Conservation (phyloP, 2,797 vertebrate genomes). For the Myotis findleyi region DNA sequence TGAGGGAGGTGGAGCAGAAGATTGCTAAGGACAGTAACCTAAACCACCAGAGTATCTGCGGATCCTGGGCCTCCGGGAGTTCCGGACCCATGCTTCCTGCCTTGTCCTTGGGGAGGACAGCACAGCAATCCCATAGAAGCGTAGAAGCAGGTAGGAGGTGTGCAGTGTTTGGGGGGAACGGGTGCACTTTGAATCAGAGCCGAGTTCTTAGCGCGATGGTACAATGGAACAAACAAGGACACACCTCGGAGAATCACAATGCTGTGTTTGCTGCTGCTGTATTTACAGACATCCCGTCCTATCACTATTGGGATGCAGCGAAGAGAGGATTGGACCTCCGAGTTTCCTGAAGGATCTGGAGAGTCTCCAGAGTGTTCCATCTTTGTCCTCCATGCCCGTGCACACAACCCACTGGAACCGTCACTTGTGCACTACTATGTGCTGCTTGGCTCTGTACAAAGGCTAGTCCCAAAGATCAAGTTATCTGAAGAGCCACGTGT, state of each 20-base stretch:
- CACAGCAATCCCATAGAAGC: slow-evolving; percentile 92
- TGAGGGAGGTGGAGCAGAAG: slow-evolving; percentile 96
- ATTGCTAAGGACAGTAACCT: slow-evolving; percentile 91
- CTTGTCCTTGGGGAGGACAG: slow-evolving; percentile 95
- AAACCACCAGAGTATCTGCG: slow-evolving; percentile 97
- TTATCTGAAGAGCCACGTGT: no score
- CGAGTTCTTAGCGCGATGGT: slow-evolving; percentile 95
- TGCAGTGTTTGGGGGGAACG: slow-evolving; percentile 96
- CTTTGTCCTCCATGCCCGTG: no score
- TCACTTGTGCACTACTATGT: no score
- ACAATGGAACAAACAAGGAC: slow-evolving; percentile 95
- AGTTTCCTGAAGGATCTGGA: slow-evolving; percentile 95
- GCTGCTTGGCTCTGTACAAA: no score
- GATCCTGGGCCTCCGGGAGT: slow-evolving; percentile 95
- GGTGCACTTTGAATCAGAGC: slow-evolving; percentile 96
- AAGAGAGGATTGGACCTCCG: slow-evolving; percentile 93
- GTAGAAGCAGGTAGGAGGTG: slow-evolving; percentile 94
- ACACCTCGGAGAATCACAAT: slow-evolving; percentile 98
- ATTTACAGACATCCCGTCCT: slow-evolving; percentile 95
- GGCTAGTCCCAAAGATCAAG: no score
- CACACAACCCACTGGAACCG: no score
- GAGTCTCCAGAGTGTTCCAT: slow-evolving; percentile 24
- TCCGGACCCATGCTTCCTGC: slow-evolving; percentile 92
- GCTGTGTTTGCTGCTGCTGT: slow-evolving; percentile 94
- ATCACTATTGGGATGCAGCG: slow-evolving; percentile 95